phyloP scores from a whole-genome alignment of 1,140 invertebrate species.

The Sitobion miscanthi region DNA sequence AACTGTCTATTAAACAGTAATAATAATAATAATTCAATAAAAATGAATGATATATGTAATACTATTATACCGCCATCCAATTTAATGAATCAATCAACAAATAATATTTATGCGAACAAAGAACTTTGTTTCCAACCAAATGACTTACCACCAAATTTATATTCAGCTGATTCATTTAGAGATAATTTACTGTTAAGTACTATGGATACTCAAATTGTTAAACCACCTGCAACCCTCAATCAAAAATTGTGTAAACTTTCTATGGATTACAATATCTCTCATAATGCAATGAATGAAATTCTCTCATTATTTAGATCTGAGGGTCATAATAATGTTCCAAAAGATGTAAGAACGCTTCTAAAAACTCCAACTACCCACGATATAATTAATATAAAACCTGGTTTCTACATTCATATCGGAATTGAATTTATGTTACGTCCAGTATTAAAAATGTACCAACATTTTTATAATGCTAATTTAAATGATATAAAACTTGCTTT shows the following conservation, averaged over 20 bases:
- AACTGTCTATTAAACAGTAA: too few relatives aligned
- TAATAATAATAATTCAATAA: too few relatives aligned
- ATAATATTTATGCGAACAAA: too few relatives aligned
- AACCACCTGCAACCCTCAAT: background rate
- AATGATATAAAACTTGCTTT: slow-evolving; percentile 58
- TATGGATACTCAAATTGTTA: too few relatives aligned
- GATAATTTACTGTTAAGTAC: background rate
- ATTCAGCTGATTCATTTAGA: too few relatives aligned
- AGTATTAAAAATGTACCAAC: background rate
- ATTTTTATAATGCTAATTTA: slow-evolving; percentile 64
- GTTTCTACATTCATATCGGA: slow-evolving; percentile 2
- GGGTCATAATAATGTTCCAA: background rate
- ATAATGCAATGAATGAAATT: background rate
- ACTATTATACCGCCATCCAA: too few relatives aligned
- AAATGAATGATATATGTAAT: too few relatives aligned
- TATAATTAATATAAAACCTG: slow-evolving; percentile 66
- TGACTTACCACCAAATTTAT: too few relatives aligned
- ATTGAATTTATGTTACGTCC: slow-evolving; percentile 3
- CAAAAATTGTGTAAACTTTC: background rate
- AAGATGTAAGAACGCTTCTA: background rate
- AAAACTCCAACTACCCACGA: background rate
- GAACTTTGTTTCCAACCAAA: too few relatives aligned
- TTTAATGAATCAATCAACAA: too few relatives aligned
- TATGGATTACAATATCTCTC: background rate
- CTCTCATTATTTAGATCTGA: background rate